Conservation (phyloP, 1,140 invertebrate genomes). For the Aculops lycopersici region DNA sequence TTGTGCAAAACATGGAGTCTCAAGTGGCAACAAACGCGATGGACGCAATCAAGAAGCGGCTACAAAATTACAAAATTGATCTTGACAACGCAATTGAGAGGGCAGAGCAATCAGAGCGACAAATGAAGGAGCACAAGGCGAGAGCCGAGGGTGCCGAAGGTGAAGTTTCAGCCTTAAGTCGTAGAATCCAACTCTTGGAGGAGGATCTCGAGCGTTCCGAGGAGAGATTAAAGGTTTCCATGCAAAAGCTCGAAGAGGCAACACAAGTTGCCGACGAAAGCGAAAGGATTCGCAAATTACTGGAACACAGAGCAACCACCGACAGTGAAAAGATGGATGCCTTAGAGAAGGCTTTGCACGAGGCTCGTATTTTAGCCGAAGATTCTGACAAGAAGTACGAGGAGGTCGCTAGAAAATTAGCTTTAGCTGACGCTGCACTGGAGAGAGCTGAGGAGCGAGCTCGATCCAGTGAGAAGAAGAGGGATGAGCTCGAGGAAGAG, state of each 20-base stretch:
- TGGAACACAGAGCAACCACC: slow-evolving; percentile 93
- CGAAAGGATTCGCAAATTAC: slow-evolving; percentile 81
- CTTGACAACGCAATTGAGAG: slow-evolving; percentile 89
- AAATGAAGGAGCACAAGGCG: slow-evolving; percentile 65
- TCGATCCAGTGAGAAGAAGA: slow-evolving; percentile 95
- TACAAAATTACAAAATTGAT: slow-evolving; percentile 98
- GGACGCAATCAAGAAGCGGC: slow-evolving; percentile 99
- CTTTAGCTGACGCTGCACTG: slow-evolving; percentile 99
- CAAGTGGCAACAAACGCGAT: no score
- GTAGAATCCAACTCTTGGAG: slow-evolving; percentile 88
- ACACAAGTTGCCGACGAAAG: slow-evolving; percentile 95
- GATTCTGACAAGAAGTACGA: slow-evolving; percentile 99
- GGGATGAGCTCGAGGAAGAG: slow-evolving; percentile 95
- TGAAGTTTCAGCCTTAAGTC: slow-evolving; percentile 33
- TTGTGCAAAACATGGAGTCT: no score
- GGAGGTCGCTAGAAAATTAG: slow-evolving; percentile 99
- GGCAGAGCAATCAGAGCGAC: slow-evolving; percentile 68
- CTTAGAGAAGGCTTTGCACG: slow-evolving; percentile 93
- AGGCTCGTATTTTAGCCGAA: slow-evolving; percentile 93
- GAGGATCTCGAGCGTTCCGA: slow-evolving; percentile 23
- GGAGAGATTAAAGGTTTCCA: slow-evolving; percentile 44
- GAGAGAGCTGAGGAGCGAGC: slow-evolving; percentile 98
- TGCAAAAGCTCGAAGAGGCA: slow-evolving; percentile 90
- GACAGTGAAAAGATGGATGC: slow-evolving; percentile 98
- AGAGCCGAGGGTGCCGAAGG: no score